phyloP scores from a whole-genome alignment of 2,797 vertebrate genomes.

The Buceros bicornis region DNA sequence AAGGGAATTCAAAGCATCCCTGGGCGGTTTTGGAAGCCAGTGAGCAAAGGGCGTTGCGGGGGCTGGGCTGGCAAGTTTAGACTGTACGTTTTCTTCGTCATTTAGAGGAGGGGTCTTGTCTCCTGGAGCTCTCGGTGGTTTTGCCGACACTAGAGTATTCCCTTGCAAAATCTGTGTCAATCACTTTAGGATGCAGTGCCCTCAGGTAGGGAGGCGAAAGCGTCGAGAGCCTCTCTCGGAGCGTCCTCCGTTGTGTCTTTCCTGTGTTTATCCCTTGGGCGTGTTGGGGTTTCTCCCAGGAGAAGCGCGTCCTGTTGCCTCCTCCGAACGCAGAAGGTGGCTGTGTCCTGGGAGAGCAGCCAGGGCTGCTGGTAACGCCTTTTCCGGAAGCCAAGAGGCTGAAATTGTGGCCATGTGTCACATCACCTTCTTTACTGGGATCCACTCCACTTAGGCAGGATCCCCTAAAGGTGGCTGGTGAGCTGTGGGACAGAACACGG shows the following conservation, averaged over 20 bases:
- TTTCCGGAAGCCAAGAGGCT: neutral
- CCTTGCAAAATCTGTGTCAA: neutral
- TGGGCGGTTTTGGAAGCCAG: neutral
- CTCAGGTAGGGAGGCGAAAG: neutral
- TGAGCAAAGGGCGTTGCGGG: neutral
- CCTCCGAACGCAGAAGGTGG: neutral
- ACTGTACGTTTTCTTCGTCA: rapidly evolving
- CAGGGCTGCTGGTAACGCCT: neutral
- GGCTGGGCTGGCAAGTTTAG: neutral
- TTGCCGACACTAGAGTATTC: neutral
- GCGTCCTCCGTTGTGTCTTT: neutral
- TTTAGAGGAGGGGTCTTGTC: neutral
- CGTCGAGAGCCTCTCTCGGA: neutral
- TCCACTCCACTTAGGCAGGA: neutral
- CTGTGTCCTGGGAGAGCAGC: neutral
- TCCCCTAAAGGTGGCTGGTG: neutral
- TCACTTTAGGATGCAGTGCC: neutral
- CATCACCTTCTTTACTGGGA: neutral
- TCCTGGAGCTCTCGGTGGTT: rapidly evolving
- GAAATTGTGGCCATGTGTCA: neutral
- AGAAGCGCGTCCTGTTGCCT: neutral
- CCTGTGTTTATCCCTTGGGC: neutral
- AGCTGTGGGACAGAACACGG: neutral
- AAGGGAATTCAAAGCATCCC: neutral
- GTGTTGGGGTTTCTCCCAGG: neutral